Evolutionary conservation across 2,888 invertebrate species (phyloP).

Genomic region (Cordilura impudica): DNA sequence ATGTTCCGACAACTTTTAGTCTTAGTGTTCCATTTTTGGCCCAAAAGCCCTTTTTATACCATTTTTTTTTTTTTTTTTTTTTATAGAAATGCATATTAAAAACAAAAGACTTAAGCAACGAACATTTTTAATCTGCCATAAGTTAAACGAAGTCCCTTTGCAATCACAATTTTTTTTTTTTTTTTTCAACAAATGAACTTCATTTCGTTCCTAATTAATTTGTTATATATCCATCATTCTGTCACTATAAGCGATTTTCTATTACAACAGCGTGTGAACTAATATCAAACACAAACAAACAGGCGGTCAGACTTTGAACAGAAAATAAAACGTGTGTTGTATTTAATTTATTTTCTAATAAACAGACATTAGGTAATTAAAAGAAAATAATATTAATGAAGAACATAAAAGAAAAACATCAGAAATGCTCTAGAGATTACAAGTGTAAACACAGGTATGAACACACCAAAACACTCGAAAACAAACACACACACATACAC

Average conservation of each 20-base stretch:
- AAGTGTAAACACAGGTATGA: conserved; percentile 59
- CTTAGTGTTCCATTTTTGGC: no score
- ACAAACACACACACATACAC: conserved; percentile 22
- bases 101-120: background rate
- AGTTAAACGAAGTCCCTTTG: background rate
- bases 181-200: background rate
- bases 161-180: background rate
- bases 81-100: no score
- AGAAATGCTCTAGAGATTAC: conserved; percentile 50
- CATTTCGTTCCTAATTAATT: conserved; percentile 26
- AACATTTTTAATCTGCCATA: no score
- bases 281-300: background rate
- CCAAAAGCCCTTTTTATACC: no score
- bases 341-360: background rate
- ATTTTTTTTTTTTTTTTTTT: no score
- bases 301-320: background rate
- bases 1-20: no score
- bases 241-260: background rate
- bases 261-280: conserved; percentile 5
- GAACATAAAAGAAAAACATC: conserved; percentile 6
- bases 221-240: conserved; percentile 38
- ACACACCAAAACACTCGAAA: conserved; percentile 45
- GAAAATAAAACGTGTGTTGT: background rate
- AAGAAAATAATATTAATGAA: conserved; percentile 2
- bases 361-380: conserved; percentile 42